phyloP scores from a whole-genome alignment of 2,797 vertebrate genomes.

The Amblyopsis hoosieri region DNA sequence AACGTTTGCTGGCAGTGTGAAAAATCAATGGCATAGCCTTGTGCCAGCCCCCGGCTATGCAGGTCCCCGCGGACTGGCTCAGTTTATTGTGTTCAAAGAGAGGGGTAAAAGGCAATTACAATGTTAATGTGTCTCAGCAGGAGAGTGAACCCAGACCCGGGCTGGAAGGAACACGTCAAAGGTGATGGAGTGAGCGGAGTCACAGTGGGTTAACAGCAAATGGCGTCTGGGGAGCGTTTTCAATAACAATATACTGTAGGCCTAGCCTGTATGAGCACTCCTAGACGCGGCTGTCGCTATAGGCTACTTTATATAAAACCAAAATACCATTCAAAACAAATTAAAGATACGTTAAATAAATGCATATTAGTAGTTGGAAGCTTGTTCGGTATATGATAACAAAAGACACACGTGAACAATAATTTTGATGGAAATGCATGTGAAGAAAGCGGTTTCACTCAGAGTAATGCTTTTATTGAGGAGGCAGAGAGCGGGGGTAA shows the following conservation, averaged over 20 bases:
- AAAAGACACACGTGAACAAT: too few relatives aligned
- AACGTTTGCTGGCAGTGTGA: conserved; percentile 55
- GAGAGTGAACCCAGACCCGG: conserved; percentile 51
- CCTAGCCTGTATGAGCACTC: too few relatives aligned
- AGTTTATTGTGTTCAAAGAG: conserved; percentile 77
- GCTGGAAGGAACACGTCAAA: conserved; percentile 54
- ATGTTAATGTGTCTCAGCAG: conserved; percentile 90
- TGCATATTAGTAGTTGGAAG: too few relatives aligned
- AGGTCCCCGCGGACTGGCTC: conserved; percentile 68
- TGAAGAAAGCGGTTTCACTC: neutral
- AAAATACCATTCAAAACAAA: neutral
- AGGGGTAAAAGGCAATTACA: conserved; percentile 88
- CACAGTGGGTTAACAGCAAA: conserved; percentile 79
- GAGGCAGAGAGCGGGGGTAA: conserved; percentile 59
- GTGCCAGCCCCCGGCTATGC: conserved; percentile 68
- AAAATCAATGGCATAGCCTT: conserved; percentile 78
- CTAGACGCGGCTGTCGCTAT: too few relatives aligned
- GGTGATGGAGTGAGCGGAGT: conserved; percentile 71
- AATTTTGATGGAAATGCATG: neutral
- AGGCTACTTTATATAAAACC: too few relatives aligned
- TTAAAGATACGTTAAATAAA: neutral
- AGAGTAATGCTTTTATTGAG: neutral
- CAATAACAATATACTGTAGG: neutral
- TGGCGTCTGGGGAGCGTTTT: conserved; percentile 75
- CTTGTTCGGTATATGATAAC: too few relatives aligned